Evolutionary conservation across 1,140 invertebrate species (phyloP), one percentile per base, ranked within the genome.

Genomic region (Agrypnia vestita): DNA sequence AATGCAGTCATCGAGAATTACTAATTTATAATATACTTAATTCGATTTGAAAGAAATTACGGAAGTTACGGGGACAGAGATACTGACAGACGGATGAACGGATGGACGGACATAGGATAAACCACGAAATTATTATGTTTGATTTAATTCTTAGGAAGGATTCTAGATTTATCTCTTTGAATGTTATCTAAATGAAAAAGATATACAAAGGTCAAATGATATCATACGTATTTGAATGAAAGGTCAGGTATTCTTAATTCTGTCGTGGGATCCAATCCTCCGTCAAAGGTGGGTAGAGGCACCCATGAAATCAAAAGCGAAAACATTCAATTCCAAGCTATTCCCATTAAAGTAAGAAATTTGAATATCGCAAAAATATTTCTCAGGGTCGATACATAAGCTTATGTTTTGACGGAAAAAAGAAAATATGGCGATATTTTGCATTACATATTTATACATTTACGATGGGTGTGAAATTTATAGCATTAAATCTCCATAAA

Each of bases 401-500:
- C 64, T 56, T 67, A 64, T 44, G 76, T 56, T 46, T 59, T 55
- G 64, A 71, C 53, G 64, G 78, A 74, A 64, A 61, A 81, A 81
- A 73, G 75, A 71, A 80, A 81, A 81, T 81, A 81, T 81, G 80
- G 80, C 80, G 80, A 81, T 81, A 81, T 81, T 81, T 81, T 78
- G 80, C 80, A 78, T 81, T 81, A 81, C 80, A 77, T 81, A 81
- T 81, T 81, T 81, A 81, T 81, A 81, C 80, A 77, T 81, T 81
- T 81, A 81, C 80, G 80, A 81, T 77, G 80, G 76, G 80, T 78
- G 80, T 81, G 76, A 81, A 81, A 81, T 81, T 81, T 81, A 81
- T 81, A 76, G 80, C 80, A 76, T 81, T 81, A 81, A 81, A 81
- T 81, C 80, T 81, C 76, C 80, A 81, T 81, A 81, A 81, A 81